A percentile compares a stretch with the other conserved stretches of the same genome.
Evolutionary conservation across 2,888 invertebrate species (phyloP).

Genomic region (Octonoba sinensis): DNA sequence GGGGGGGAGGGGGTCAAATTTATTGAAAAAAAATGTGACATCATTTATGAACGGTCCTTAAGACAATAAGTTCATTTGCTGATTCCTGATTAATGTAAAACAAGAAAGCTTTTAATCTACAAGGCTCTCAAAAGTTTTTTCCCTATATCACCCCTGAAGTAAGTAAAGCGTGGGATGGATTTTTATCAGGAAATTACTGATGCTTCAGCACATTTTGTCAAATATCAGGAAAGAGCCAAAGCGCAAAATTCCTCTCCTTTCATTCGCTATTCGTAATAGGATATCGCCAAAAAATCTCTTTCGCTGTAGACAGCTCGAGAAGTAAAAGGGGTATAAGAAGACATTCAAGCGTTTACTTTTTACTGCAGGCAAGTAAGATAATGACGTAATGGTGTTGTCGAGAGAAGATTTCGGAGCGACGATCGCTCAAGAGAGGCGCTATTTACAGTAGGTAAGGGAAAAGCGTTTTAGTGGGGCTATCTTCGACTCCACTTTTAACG

Average conservation of each 20-base stretch:
- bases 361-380: neutral
- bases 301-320: neutral
- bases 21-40: too few relatives aligned
- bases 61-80: too few relatives aligned
- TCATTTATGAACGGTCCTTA: too few relatives aligned
- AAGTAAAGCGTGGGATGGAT: neutral
- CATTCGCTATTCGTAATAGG: conserved; percentile 8
- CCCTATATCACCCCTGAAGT: neutral
- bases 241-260: conserved; percentile 1
- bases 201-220: neutral
- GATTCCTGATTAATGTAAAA: too few relatives aligned
- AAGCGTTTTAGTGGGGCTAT: conserved; percentile 1
- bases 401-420: neutral
- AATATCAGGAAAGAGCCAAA: conserved; percentile 1
- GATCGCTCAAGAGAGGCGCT: neutral
- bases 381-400: conserved; percentile 3
- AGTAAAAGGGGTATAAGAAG: conserved; percentile 1
- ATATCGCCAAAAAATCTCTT: neutral
- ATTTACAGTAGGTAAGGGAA: conserved; percentile 1
- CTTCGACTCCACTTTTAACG: neutral
- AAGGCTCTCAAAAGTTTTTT: neutral
- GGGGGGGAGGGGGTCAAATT: too few relatives aligned
- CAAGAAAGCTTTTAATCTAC: too few relatives aligned
- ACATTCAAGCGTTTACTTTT: neutral
- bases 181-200: neutral